Evolutionary conservation across 1,140 invertebrate species (phyloP).

Genomic region (Bombus balteatus): DNA sequence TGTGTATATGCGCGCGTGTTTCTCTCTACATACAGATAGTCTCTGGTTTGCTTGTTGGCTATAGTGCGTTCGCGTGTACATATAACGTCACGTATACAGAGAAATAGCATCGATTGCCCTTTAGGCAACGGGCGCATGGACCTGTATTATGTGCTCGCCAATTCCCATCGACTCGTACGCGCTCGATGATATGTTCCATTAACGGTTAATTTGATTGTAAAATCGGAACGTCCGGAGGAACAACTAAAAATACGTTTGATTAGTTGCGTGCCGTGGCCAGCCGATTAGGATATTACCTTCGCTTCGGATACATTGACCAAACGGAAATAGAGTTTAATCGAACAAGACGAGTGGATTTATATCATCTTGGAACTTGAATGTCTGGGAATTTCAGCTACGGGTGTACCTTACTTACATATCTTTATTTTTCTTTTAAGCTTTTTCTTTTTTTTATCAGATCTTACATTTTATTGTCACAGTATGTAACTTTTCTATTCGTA

Average conservation of each 20-base stretch:
- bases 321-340: neutral
- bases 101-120: conserved; percentile 60
- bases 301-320: neutral
- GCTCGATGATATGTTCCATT: conserved; percentile 44
- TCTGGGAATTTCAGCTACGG: too few relatives aligned
- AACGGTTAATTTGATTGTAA: conserved; percentile 49
- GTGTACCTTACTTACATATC: too few relatives aligned
- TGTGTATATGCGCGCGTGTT: neutral
- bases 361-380: too few relatives aligned
- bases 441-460: too few relatives aligned
- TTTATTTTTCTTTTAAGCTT: too few relatives aligned
- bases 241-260: conserved; percentile 24
- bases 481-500: too few relatives aligned
- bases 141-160: conserved; percentile 39
- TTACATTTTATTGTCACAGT: too few relatives aligned
- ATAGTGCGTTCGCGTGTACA: neutral
- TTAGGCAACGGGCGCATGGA: conserved; percentile 37
- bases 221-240: neutral
- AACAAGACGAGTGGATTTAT: neutral
- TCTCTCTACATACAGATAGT: neutral
- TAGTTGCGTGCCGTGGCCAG: neutral
- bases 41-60: too few relatives aligned
- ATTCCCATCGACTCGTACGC: conserved; percentile 32
- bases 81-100: conserved; percentile 24
- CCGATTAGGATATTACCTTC: neutral